Evolutionary conservation across 1,140 invertebrate genomes (phyloP).

Genomic region (Drosophila paulistorum): DNA sequence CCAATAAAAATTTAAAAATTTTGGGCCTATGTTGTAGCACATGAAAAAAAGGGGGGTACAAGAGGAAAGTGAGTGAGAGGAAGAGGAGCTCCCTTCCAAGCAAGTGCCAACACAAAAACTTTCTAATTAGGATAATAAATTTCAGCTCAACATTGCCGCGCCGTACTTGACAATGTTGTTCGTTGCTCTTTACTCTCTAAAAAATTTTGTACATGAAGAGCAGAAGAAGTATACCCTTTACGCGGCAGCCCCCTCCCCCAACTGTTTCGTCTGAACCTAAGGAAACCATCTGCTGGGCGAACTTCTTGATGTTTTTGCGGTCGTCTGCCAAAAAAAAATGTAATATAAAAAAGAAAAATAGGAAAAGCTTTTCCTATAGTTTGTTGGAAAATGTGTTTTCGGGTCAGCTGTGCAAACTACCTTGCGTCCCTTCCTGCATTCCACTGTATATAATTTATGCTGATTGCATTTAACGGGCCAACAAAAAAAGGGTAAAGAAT

Average conservation of each 20-base stretch:
- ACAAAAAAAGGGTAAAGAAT: constrained; percentile 14
- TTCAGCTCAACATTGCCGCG: constrained; percentile 51
- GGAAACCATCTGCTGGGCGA: constrained; percentile 53
- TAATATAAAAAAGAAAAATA: background rate
- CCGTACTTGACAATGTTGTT: constrained; percentile 71
- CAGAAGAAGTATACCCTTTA: constrained; percentile 41
- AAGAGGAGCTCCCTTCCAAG: constrained; percentile 53
- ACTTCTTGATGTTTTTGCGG: constrained; percentile 69
- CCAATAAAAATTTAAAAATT: background rate
- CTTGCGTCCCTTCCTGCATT: background rate
- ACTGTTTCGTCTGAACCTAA: background rate
- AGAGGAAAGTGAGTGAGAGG: background rate
- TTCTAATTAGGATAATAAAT: constrained; percentile 83
- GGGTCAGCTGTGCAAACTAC: constrained; percentile 70
- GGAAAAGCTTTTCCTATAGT: constrained; percentile 23
- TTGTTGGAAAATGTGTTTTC: constrained; percentile 75
- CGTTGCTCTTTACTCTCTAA: constrained; percentile 52
- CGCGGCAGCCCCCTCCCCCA: background rate
- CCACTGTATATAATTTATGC: constrained; percentile 73
- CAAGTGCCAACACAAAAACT: constrained; percentile 77
- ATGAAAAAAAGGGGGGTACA: background rate
- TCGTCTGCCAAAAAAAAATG: constrained; percentile 61
- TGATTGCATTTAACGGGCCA: constrained; percentile 76
- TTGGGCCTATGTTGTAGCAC: background rate
- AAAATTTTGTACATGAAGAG: constrained; percentile 52